These are phyloP conservation scores for Ylistrum balloti DNA, from an alignment of 1,140 invertebrate species.

Conservation along the genomic window DNA sequence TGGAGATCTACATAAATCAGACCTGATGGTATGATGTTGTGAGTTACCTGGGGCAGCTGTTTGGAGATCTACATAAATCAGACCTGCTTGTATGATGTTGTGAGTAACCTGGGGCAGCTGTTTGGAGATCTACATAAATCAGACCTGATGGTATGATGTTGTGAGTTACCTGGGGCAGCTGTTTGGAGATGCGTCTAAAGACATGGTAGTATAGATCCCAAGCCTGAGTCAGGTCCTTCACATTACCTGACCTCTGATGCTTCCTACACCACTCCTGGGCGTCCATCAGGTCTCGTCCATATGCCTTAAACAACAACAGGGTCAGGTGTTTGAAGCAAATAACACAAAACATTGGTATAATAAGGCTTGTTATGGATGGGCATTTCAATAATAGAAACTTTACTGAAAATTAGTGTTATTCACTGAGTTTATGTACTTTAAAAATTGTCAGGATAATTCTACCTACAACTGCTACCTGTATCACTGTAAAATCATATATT, in stretches of 20 bases:
- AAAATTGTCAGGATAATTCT: too few relatives aligned
- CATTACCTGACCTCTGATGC: slow-evolving; percentile 92
- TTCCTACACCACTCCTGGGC: slow-evolving; percentile 96
- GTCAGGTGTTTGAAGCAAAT: too few relatives aligned
- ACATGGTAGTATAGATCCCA: slow-evolving; percentile 99
- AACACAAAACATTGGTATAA: neutral
- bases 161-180: slow-evolving; percentile 89
- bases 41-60: slow-evolving; percentile 90
- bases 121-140: slow-evolving; percentile 75
- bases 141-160: slow-evolving; percentile 86
- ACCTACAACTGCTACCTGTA: too few relatives aligned
- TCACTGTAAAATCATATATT: too few relatives aligned
- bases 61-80: slow-evolving; percentile 75
- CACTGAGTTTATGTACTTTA: too few relatives aligned
- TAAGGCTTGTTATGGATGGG: too few relatives aligned
- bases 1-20: slow-evolving; percentile 77
- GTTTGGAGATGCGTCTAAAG: slow-evolving; percentile 96
- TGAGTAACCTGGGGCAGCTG: slow-evolving; percentile 90
- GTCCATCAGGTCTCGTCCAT: slow-evolving; percentile 95
- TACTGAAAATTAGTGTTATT: too few relatives aligned
- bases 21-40: slow-evolving; percentile 84
- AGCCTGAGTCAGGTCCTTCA: slow-evolving; percentile 96
- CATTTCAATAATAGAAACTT: too few relatives aligned
- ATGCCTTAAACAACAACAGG: slow-evolving; percentile 86
- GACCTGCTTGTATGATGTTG: slow-evolving; percentile 86